phyloP scores from a whole-genome alignment of 2,888 invertebrate genomes.

The Tipula helvola region DNA sequence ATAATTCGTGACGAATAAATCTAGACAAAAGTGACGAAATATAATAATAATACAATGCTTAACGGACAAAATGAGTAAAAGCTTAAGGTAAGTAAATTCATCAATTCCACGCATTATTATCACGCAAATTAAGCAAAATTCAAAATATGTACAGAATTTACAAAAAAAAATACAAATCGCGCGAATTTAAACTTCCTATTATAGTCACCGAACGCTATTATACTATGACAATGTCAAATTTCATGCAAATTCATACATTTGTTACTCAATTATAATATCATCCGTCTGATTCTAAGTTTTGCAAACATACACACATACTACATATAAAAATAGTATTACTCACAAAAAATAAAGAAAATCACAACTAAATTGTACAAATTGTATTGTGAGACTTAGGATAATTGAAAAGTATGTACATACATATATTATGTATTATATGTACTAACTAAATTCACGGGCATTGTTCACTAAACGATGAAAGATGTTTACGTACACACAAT shows the following conservation, averaged over 20 bases:
- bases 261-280: not conserved
- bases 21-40: not conserved
- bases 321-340: not conserved
- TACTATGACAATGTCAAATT: not conserved
- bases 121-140: not conserved
- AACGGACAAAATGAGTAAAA: not conserved
- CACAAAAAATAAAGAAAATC: not conserved
- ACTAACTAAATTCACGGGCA: not conserved
- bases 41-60: not conserved
- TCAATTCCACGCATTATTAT: not conserved
- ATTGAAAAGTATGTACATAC: not conserved
- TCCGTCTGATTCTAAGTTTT: not conserved
- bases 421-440: not conserved
- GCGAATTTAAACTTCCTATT: not conserved
- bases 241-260: not conserved
- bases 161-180: not conserved
- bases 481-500: not conserved
- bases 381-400: not conserved
- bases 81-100: not conserved
- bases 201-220: not conserved
- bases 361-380: not conserved
- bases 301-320: too few species aligned
- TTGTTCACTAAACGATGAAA: not conserved
- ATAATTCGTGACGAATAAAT: too few species aligned
- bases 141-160: not conserved